Evolutionary conservation across 2,888 invertebrate genomes (phyloP).

Genomic region (Cryptus armator): DNA sequence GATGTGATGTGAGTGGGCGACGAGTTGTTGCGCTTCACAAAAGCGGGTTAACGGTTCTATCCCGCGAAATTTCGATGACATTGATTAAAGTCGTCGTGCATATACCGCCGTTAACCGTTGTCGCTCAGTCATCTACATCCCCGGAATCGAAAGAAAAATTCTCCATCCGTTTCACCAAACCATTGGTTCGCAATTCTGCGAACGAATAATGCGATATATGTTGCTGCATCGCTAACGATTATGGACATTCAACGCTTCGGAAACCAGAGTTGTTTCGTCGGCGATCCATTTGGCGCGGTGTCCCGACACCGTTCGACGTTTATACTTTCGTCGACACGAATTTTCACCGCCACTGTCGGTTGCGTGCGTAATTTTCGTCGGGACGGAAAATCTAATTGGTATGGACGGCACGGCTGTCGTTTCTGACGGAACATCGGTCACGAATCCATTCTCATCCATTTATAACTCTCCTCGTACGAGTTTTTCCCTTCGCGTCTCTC

Average conservation of each 20-base stretch:
- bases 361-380: background rate
- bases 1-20: too few species aligned
- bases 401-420: background rate
- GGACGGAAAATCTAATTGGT: background rate
- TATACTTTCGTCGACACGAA: background rate
- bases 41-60: too few species aligned
- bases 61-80: too few species aligned
- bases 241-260: background rate
- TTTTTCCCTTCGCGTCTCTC: constrained; percentile 52
- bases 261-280: background rate
- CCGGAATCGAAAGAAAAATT: too few species aligned
- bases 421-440: constrained; percentile 63
- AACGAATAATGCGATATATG: too few species aligned
- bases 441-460: constrained; percentile 62
- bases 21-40: too few species aligned
- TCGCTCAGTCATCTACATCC: too few species aligned
- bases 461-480: constrained; percentile 56
- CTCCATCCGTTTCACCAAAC: too few species aligned
- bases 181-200: too few species aligned
- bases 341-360: background rate
- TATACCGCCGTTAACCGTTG: too few species aligned
- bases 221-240: too few species aligned
- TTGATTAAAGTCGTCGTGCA: too few species aligned
- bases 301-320: background rate
- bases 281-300: background rate